A percentile compares a stretch with the other conserved stretches of the same genome.
Evolutionary conservation across 2,888 invertebrate genomes (phyloP).

Genomic region (Notocelia uddmanniana): DNA sequence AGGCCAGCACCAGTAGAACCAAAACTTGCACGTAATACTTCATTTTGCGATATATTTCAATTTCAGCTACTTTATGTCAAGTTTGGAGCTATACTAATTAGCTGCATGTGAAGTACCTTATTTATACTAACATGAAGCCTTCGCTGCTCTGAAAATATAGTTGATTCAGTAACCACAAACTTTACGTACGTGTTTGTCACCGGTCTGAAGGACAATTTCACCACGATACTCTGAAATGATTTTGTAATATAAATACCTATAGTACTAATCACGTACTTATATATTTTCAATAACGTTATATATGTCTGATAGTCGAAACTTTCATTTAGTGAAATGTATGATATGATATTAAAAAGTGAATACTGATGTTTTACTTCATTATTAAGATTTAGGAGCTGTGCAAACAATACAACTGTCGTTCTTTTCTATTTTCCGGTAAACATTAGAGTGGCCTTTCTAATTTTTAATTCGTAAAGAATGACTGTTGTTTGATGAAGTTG

Average conservation of each 20-base stretch:
- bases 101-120: slow-evolving; percentile 1
- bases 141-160: slow-evolving; percentile 4
- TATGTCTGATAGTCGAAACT: too few species aligned
- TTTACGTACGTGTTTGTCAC: slow-evolving; percentile 2
- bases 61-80: background rate
- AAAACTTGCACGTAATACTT: background rate
- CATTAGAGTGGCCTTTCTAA: too few species aligned
- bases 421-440: too few species aligned
- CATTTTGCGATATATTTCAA: slow-evolving; percentile 5
- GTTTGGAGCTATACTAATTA: slow-evolving; percentile 20
- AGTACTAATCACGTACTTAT: background rate
- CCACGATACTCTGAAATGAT: background rate
- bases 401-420: too few species aligned
- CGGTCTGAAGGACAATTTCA: background rate
- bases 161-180: slow-evolving; percentile 31
- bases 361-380: too few species aligned
- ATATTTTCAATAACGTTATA: too few species aligned
- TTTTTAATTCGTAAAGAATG: too few species aligned
- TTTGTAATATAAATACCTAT: background rate
- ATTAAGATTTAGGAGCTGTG: too few species aligned
- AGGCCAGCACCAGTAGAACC: background rate
- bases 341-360: too few species aligned
- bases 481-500: too few species aligned
- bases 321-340: too few species aligned
- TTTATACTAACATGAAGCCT: slow-evolving; percentile 17